Evolutionary conservation across 2,113 vertebrate genomes (phyloP).

Genomic region (Ciconia stormi): DNA sequence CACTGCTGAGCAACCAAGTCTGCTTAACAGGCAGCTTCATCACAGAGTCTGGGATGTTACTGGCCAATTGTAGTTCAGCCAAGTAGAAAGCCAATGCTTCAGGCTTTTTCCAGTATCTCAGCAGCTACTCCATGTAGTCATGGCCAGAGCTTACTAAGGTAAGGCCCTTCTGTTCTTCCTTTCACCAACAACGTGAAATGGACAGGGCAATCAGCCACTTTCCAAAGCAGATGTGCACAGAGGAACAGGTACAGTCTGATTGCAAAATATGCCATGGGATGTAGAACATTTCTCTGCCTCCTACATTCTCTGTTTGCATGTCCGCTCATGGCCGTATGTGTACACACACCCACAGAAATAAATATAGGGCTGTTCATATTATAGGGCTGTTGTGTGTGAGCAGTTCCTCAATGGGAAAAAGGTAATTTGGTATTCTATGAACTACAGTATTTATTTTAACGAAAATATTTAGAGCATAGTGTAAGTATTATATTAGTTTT

Average conservation of each 20-base stretch:
- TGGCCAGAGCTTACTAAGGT: background rate
- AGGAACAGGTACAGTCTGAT: background rate
- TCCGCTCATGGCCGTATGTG: accelerated
- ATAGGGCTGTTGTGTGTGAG: background rate
- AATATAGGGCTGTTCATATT: background rate
- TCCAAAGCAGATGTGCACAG: background rate
- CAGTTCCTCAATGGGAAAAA: background rate
- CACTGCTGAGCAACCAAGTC: background rate
- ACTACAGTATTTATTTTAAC: background rate
- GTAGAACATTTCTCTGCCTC: background rate
- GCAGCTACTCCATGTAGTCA: accelerated
- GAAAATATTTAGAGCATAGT: background rate
- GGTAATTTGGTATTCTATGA: background rate
- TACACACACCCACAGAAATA: background rate
- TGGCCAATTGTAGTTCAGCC: background rate
- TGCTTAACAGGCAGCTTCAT: background rate
- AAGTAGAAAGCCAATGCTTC: background rate
- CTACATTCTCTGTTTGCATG: background rate
- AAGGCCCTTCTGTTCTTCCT: background rate
- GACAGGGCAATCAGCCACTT: background rate
- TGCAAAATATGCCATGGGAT: background rate
- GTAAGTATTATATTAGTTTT: background rate
- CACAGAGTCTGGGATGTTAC: background rate
- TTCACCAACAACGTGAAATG: background rate
- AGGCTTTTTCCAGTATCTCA: background rate